phyloP scores from a whole-genome alignment of 2,888 invertebrate genomes.

The Mellilla xanthometata region DNA sequence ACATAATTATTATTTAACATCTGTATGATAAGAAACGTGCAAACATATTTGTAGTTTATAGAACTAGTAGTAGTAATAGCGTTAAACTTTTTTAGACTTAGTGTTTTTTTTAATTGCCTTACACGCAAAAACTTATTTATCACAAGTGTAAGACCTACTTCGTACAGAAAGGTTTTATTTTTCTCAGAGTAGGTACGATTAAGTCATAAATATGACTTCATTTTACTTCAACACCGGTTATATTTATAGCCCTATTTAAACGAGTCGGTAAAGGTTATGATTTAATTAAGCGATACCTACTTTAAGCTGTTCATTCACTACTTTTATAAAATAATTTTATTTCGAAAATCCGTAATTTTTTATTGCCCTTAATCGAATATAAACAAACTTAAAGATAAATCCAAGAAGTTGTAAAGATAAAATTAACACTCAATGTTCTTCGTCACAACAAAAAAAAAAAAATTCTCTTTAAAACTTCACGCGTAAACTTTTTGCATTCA shows the following conservation, averaged over 20 bases:
- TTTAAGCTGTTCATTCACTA: conserved; percentile 7
- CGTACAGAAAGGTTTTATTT: background rate
- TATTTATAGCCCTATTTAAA: conserved; percentile 5
- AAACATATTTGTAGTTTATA: too few relatives aligned
- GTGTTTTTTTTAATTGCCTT: background rate
- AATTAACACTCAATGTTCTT: conserved; percentile 2
- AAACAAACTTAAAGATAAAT: conserved; percentile 38
- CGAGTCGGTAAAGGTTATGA: conserved; percentile 40
- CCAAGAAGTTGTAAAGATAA: conserved; percentile 30
- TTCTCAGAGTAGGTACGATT: background rate
- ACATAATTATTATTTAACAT: too few relatives aligned
- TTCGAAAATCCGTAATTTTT: background rate
- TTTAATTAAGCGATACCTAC: conserved; percentile 7
- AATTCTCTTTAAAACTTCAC: too few relatives aligned
- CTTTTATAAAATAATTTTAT: background rate
- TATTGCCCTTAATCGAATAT: conserved; percentile 30
- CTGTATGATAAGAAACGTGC: too few relatives aligned
- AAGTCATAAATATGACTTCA: conserved; percentile 7
- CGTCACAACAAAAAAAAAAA: too few relatives aligned
- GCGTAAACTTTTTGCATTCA: conserved; percentile 15
- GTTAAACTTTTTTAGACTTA: too few relatives aligned
- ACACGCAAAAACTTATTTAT: too few relatives aligned
- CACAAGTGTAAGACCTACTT: too few relatives aligned
- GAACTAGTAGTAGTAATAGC: too few relatives aligned
- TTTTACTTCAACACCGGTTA: conserved; percentile 7